Conservation (phyloP, 2,888 invertebrate genomes). For the Adelognathus sp. region DNA sequence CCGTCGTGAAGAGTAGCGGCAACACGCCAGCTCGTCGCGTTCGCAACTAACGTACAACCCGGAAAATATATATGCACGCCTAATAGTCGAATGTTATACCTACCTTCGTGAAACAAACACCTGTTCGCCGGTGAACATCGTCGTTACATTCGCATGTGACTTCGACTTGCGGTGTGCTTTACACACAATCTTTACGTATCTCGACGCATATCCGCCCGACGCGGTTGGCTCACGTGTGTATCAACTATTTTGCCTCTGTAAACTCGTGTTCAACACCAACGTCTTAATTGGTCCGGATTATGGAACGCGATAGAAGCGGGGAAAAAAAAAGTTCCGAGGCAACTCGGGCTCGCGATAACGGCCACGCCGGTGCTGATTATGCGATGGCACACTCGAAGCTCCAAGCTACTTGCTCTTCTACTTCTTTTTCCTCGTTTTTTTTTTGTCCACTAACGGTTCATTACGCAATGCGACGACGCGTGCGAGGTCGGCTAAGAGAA, state of each 20-base stretch:
- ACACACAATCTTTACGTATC: background rate
- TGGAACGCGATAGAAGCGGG: slow-evolving; percentile 20
- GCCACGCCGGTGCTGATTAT: slow-evolving; percentile 38
- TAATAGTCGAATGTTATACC: slow-evolving; percentile 11
- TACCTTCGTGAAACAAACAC: slow-evolving; percentile 23
- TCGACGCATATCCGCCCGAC: background rate
- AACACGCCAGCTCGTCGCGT: slow-evolving; percentile 3
- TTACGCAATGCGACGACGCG: slow-evolving; percentile 21
- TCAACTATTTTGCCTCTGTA: background rate
- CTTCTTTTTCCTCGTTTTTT: background rate
- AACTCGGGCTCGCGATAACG: slow-evolving; percentile 22
- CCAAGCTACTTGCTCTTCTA: background rate
- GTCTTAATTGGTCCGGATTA: slow-evolving; percentile 46
- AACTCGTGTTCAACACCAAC: slow-evolving; percentile 10
- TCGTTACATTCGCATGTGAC: background rate
- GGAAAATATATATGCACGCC: background rate
- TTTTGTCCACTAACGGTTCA: slow-evolving; percentile 38
- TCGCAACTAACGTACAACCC: background rate
- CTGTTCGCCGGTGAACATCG: slow-evolving; percentile 5
- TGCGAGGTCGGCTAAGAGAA: slow-evolving; percentile 9
- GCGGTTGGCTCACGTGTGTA: background rate
- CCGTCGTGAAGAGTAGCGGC: slow-evolving; percentile 24
- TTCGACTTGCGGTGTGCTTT: background rate
- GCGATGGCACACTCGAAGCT: slow-evolving; percentile 41
- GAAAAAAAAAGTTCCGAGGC: background rate